phyloP scores from a whole-genome alignment of 2,797 vertebrate genomes.

The Phrynocephalus vlangalii region DNA sequence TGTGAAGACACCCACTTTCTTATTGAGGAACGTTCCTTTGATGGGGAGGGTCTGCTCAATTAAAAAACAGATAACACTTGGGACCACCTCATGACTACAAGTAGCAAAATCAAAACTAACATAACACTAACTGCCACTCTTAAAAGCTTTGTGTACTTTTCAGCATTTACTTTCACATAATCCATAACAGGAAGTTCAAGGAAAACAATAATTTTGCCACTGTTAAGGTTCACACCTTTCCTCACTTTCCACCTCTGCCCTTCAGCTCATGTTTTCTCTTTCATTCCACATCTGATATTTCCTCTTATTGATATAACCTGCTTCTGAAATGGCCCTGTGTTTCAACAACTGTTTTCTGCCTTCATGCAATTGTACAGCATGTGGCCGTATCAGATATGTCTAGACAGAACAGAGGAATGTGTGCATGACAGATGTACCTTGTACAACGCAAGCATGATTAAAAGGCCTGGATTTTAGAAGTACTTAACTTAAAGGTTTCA shows the following conservation, averaged over 20 bases:
- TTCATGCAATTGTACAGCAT: conserved; percentile 23
- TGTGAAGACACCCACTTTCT: too few species aligned
- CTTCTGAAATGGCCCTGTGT: not conserved
- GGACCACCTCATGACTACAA: too few species aligned
- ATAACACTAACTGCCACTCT: not conserved
- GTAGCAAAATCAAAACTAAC: conserved; percentile 8
- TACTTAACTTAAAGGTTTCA: conserved; percentile 28
- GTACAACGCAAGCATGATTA: not conserved
- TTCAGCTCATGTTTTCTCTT: conserved; percentile 9
- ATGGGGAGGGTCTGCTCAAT: too few species aligned
- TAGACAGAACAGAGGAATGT: not conserved
- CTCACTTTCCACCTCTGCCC: not conserved
- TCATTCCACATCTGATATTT: conserved; percentile 35
- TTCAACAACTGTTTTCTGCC: conserved; percentile 39
- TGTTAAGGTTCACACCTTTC: not conserved
- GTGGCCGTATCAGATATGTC: not conserved
- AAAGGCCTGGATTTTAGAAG: conserved; percentile 13
- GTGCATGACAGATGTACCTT: conserved; percentile 8
- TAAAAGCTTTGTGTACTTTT: not conserved
- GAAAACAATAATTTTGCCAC: conserved; percentile 34
- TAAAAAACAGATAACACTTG: too few species aligned
- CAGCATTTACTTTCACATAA: not conserved
- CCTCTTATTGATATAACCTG: not conserved
- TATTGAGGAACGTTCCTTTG: too few species aligned
- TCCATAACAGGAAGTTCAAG: conserved; percentile 27